Evolutionary conservation across 2,888 invertebrate genomes (phyloP).

Genomic region (Crepidodera aurea): DNA sequence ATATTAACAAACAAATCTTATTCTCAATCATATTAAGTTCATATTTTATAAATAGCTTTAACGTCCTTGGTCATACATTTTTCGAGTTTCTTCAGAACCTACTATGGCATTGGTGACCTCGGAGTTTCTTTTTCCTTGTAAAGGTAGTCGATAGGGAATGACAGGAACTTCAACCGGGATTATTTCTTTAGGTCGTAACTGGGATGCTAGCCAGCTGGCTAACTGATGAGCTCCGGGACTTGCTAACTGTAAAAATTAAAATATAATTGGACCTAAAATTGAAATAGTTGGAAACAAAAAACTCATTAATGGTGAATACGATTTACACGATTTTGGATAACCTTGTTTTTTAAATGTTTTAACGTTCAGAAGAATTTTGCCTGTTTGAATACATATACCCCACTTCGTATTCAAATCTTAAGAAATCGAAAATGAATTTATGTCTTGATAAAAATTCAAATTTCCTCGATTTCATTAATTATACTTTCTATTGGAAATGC

Average conservation of each 20-base stretch:
- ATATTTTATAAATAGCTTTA: slow-evolving; percentile 6
- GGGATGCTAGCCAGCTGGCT: slow-evolving; percentile 55
- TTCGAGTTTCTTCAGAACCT: slow-evolving; percentile 55
- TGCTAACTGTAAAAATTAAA: slow-evolving; percentile 41
- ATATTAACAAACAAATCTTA: not conserved
- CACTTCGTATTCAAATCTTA: too few relatives aligned
- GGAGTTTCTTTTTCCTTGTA: slow-evolving; percentile 55
- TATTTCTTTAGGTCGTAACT: slow-evolving; percentile 52
- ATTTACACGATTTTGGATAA: too few relatives aligned
- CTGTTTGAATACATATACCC: too few relatives aligned
- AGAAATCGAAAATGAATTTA: too few relatives aligned
- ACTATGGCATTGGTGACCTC: slow-evolving; percentile 56
- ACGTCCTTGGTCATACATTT: slow-evolving; percentile 54
- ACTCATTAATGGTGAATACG: too few relatives aligned
- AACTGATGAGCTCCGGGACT: slow-evolving; percentile 57
- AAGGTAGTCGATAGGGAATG: slow-evolving; percentile 50
- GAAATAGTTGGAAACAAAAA: not conserved
- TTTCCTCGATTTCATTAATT: too few relatives aligned
- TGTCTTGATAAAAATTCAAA: too few relatives aligned
- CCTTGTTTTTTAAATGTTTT: too few relatives aligned
- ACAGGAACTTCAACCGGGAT: slow-evolving; percentile 50
- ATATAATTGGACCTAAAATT: not conserved
- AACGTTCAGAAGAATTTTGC: too few relatives aligned
- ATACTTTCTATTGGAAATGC: too few relatives aligned
- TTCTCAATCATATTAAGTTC: not conserved